Evolutionary conservation across 2,797 vertebrate genomes (phyloP).

Genomic region (Xiphophorus birchmanni): DNA sequence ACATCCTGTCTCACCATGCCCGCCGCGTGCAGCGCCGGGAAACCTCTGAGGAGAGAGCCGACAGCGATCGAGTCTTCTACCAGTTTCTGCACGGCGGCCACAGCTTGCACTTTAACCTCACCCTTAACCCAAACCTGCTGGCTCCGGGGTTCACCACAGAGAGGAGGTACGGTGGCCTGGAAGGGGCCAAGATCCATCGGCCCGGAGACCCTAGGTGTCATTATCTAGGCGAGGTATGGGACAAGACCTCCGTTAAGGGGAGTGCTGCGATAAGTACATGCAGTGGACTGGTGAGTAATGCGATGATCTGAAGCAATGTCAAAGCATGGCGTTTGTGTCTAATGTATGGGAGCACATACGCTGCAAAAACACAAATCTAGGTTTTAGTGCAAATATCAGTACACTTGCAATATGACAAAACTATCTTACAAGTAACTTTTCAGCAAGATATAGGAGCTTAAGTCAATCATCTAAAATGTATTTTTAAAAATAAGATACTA

Average conservation of each 20-base stretch:
- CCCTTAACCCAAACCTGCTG: slow-evolving; percentile 87
- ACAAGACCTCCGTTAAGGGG: slow-evolving; percentile 70
- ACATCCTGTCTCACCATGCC: slow-evolving; percentile 84
- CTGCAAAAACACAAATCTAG: too few species aligned
- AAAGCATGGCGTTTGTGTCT: not conserved
- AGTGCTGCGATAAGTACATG: slow-evolving; percentile 92
- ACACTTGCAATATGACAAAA: too few species aligned
- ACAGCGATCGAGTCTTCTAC: slow-evolving; percentile 81
- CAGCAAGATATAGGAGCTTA: too few species aligned
- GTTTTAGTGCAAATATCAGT: too few species aligned
- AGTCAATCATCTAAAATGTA: too few species aligned
- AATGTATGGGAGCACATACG: not conserved
- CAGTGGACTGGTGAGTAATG: slow-evolving; percentile 89
- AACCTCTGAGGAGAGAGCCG: slow-evolving; percentile 45
- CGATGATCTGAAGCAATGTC: not conserved
- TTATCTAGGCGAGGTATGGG: slow-evolving; percentile 88
- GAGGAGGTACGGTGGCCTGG: slow-evolving; percentile 81
- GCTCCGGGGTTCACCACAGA: slow-evolving; percentile 90
- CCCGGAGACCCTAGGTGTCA: slow-evolving; percentile 79
- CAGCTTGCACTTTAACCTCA: slow-evolving; percentile 89
- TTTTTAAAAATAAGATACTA: too few species aligned
- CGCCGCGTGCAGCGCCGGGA: slow-evolving; percentile 83
- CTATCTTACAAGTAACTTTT: too few species aligned
- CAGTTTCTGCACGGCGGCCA: slow-evolving; percentile 81
- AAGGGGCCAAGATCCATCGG: slow-evolving; percentile 70